A percentile compares a stretch with the other conserved stretches of the same genome.
These are phyloP conservation scores for Mirounga angustirostris DNA, from an alignment of 2,113 vertebrate genomes.

Conservation along the genomic window DNA sequence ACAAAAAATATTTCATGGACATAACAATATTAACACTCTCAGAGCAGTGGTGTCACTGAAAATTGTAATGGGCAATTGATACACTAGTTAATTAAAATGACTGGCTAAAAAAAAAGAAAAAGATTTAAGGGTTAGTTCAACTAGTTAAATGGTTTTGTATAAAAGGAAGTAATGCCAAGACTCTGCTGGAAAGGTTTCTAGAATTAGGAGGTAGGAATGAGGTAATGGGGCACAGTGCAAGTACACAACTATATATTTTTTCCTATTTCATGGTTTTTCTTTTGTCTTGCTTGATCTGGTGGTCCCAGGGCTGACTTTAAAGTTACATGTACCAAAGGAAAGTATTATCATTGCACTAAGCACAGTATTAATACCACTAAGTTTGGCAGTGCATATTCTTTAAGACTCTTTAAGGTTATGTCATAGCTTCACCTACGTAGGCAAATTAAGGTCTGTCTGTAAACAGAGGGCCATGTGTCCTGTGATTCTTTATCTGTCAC, in stretches of 20 bases:
- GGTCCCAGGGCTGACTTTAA: neutral
- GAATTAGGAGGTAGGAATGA: neutral
- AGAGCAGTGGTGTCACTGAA: neutral
- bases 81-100: neutral
- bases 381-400: neutral
- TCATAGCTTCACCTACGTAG: neutral
- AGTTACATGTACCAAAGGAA: neutral
- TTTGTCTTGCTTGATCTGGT: neutral
- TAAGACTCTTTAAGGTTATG: neutral
- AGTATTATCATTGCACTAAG: neutral
- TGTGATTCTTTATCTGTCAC: conserved; percentile 42
- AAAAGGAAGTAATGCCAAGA: neutral
- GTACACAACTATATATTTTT: neutral
- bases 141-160: neutral
- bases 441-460: neutral
- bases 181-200: neutral
- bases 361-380: neutral
- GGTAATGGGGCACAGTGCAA: neutral
- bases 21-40: neutral
- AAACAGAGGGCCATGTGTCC: neutral
- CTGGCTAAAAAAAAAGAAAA: neutral
- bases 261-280: neutral
- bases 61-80: neutral
- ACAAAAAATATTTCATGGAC: neutral
- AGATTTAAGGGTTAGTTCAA: neutral